phyloP scores from a whole-genome alignment of 2,797 vertebrate species.

The Catharus ustulatus region DNA sequence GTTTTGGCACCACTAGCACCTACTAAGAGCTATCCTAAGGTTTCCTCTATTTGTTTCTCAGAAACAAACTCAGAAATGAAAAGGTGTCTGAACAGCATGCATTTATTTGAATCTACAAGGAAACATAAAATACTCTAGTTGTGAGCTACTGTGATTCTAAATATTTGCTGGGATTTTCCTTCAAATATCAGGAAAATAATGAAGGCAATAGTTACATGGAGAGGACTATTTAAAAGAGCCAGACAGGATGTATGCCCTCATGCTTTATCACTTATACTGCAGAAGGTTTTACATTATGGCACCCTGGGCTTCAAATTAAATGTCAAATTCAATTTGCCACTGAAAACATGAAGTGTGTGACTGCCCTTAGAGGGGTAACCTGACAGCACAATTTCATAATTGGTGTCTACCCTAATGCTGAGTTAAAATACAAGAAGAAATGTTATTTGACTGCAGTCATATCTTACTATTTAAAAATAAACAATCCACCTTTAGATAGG shows the following conservation, averaged over 20 bases:
- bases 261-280: conserved; percentile 49
- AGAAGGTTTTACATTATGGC: conserved; percentile 63
- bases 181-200: not conserved
- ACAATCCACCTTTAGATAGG: not conserved
- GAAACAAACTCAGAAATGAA: not conserved
- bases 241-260: not conserved
- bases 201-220: not conserved
- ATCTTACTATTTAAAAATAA: conserved; percentile 25
- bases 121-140: not conserved
- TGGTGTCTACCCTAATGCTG: conserved; percentile 46
- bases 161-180: not conserved
- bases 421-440: conserved; percentile 41
- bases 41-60: not conserved
- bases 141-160: not conserved
- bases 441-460: conserved; percentile 35
- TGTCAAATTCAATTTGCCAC: conserved; percentile 76
- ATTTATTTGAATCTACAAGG: not conserved
- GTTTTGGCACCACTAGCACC: not conserved
- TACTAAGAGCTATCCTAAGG: not conserved
- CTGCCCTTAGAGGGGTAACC: conserved; percentile 45
- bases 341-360: conserved; percentile 67
- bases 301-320: conserved; percentile 74
- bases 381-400: conserved; percentile 61
- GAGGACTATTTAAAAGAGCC: not conserved
- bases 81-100: not conserved